Conservation (phyloP, 2,888 invertebrate genomes). For the Phania funesta region DNA sequence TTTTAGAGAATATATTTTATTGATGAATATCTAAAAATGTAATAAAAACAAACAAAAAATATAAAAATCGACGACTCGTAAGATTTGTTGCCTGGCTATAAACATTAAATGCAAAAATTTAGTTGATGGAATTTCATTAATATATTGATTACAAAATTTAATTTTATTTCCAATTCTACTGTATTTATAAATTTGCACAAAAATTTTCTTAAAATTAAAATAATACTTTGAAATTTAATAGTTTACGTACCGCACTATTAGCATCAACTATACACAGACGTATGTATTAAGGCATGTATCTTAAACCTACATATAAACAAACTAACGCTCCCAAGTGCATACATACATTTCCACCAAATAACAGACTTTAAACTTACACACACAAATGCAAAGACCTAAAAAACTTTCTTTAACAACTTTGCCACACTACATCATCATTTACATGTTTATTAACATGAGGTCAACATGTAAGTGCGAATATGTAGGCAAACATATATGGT, state of each 20-base stretch:
- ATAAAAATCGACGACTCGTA: too few species aligned
- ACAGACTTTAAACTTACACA: background rate
- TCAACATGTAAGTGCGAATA: conserved; percentile 51
- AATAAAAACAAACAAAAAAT: too few species aligned
- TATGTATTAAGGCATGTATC: background rate
- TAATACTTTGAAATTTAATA: conserved; percentile 34
- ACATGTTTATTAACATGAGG: conserved; percentile 69
- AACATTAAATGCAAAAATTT: too few species aligned
- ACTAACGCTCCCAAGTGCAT: background rate
- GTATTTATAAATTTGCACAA: conserved; percentile 7
- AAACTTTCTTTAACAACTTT: conserved; percentile 62
- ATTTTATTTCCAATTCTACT: background rate
- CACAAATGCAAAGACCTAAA: conserved; percentile 27
- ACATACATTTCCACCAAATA: background rate
- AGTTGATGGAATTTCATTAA: too few species aligned
- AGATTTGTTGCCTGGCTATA: too few species aligned
- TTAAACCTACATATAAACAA: background rate
- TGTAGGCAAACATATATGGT: conserved; percentile 21
- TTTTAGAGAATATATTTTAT: too few species aligned
- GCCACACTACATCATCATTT: conserved; percentile 75
- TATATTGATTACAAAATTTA: too few species aligned
- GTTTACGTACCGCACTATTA: conserved; percentile 23
- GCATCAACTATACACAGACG: background rate
- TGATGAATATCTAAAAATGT: too few species aligned
- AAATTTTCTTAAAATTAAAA: background rate